Evolutionary conservation across 2,113 vertebrate genomes (phyloP).

Genomic region (Takifugu bimaculatus): DNA sequence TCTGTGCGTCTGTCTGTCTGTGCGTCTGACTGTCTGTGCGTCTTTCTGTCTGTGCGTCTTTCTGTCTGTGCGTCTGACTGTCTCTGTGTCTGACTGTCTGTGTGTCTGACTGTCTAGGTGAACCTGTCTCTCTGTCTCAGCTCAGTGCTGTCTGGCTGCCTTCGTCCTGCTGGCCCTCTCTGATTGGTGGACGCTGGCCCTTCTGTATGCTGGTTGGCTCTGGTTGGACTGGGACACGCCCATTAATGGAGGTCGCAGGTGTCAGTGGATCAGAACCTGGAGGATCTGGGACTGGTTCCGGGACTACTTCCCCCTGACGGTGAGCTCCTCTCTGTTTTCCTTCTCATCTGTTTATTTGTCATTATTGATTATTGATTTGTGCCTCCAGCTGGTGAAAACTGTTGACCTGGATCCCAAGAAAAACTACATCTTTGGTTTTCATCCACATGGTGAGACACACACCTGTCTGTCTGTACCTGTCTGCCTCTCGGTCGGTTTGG

Average conservation of each 20-base stretch:
- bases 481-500: too few relatives aligned
- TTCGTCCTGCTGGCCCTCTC: conserved; percentile 76
- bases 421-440: conserved; percentile 80
- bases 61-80: too few relatives aligned
- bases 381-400: conserved; percentile 74
- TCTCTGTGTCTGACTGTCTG: too few relatives aligned
- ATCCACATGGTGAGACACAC: conserved; percentile 70
- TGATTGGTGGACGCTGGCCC: conserved; percentile 83
- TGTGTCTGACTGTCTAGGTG: background rate
- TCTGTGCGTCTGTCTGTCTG: too few relatives aligned
- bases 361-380: background rate
- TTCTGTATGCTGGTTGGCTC: conserved; percentile 85
- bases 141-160: conserved; percentile 73
- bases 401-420: conserved; percentile 61
- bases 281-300: conserved; percentile 82
- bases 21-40: too few relatives aligned
- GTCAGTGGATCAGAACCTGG: conserved; percentile 79
- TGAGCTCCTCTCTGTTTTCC: conserved; percentile 29
- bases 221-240: conserved; percentile 87
- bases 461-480: background rate
- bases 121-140: conserved; percentile 57
- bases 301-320: conserved; percentile 89
- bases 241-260: conserved; percentile 80
- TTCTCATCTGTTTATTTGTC: background rate
- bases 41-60: too few relatives aligned